Conservation (phyloP, 92 coral and sea anemone species). For the Parazoanthus darwini region DNA sequence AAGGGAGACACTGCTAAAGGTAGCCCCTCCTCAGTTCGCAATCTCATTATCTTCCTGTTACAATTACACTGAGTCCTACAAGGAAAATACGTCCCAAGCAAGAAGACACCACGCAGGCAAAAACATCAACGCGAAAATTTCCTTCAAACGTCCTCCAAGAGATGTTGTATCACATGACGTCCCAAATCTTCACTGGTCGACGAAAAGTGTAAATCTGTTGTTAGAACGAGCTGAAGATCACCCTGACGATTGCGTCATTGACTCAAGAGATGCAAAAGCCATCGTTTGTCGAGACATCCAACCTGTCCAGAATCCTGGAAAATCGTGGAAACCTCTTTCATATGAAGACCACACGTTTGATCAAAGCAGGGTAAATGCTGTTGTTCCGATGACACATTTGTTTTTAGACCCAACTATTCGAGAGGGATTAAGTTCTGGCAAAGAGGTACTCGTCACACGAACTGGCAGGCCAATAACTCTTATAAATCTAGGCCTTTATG, state of each 20-base stretch:
- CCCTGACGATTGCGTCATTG: slow-evolving; percentile 34
- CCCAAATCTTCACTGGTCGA: too few relatives aligned
- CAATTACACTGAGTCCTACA: slow-evolving; percentile 46
- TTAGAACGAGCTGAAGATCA: slow-evolving; percentile 25
- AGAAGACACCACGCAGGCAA: slow-evolving; percentile 44
- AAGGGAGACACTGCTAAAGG: slow-evolving; percentile 39
- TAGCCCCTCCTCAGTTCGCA: slow-evolving; percentile 40
- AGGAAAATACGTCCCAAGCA: background rate
- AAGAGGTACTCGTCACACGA: background rate
- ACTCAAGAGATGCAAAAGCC: slow-evolving; percentile 59
- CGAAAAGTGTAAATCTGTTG: slow-evolving; percentile 52
- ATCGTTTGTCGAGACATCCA: slow-evolving; percentile 56
- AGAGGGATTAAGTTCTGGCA: background rate
- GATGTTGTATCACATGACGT: slow-evolving; percentile 32
- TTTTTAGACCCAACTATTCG: too few relatives aligned
- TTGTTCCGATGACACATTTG: slow-evolving; percentile 23
- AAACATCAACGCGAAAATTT: slow-evolving; percentile 52
- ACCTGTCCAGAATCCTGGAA: slow-evolving; percentile 51
- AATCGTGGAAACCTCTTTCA: slow-evolving; percentile 32
- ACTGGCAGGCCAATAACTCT: background rate
- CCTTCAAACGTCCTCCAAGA: slow-evolving; percentile 53
- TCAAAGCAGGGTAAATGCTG: slow-evolving; percentile 39
- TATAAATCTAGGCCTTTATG: too few relatives aligned
- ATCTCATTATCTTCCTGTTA: slow-evolving; percentile 56
- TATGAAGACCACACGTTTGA: slow-evolving; percentile 39